These are phyloP conservation scores for Drosophila paranaensis DNA, from an alignment of 2,888 invertebrate genomes.

Conservation along the genomic window DNA sequence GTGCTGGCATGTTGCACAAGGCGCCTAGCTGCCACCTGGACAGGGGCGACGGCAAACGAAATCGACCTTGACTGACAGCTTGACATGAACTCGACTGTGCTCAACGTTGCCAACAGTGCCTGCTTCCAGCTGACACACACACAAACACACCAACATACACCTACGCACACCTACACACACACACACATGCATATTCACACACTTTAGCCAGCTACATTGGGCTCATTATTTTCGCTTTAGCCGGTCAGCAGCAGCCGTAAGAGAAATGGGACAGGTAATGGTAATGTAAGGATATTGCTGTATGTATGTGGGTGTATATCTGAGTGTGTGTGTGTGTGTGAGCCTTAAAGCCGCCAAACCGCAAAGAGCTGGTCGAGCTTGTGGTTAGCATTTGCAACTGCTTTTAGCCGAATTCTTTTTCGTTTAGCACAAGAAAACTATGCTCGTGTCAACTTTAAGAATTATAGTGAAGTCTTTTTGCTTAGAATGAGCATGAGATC, in stretches of 20 bases:
- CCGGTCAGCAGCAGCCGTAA: slow-evolving; percentile 52
- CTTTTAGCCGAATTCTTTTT: slow-evolving; percentile 12
- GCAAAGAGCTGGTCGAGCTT: slow-evolving; percentile 53
- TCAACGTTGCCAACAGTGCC: slow-evolving; percentile 43
- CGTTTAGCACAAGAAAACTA: slow-evolving; percentile 5
- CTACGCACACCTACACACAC: slow-evolving; percentile 1
- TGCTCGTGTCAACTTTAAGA: not conserved
- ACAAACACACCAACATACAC: slow-evolving; percentile 1
- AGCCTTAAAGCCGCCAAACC: slow-evolving; percentile 61
- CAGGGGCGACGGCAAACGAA: slow-evolving; percentile 54
- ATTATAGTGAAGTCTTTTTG: not conserved
- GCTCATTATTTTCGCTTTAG: slow-evolving; percentile 77
- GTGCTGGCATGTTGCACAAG: slow-evolving; percentile 50
- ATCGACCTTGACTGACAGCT: slow-evolving; percentile 80
- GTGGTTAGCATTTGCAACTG: slow-evolving; percentile 39
- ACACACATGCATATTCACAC: slow-evolving; percentile 7
- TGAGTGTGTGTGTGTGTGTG: slow-evolving; percentile 33
- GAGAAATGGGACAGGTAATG: slow-evolving; percentile 51
- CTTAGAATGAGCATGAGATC: not conserved
- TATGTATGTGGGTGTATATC: not conserved
- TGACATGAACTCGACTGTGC: slow-evolving; percentile 77
- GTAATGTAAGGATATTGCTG: slow-evolving; percentile 20
- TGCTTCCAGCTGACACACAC: slow-evolving; percentile 5
- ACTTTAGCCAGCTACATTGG: slow-evolving; percentile 54
- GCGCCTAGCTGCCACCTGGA: slow-evolving; percentile 50